Evolutionary conservation across 1,140 invertebrate genomes (phyloP).

Genomic region (Drosophila parabipectinata): DNA sequence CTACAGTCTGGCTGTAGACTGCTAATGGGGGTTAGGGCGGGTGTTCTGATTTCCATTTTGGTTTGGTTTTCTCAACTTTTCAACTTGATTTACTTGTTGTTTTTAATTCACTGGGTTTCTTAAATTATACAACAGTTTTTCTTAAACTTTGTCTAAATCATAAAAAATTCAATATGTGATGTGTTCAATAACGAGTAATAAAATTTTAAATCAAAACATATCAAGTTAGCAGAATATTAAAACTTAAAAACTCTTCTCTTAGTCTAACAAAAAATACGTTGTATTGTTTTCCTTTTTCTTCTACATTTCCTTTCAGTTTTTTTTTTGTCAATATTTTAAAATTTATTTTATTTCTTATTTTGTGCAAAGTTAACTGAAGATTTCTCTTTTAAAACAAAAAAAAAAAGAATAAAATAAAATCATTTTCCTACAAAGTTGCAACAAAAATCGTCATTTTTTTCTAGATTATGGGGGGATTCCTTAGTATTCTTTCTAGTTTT

Average conservation of each 20-base stretch:
- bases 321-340: slow-evolving; percentile 63
- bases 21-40: slow-evolving; percentile 9
- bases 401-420: slow-evolving; percentile 30
- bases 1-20: slow-evolving; percentile 61
- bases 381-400: neutral
- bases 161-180: slow-evolving; percentile 25
- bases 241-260: slow-evolving; percentile 32
- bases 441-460: slow-evolving; percentile 63
- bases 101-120: slow-evolving; percentile 63
- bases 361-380: too few species aligned
- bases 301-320: slow-evolving; percentile 39
- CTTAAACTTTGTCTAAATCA: slow-evolving; percentile 50
- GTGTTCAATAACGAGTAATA: neutral
- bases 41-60: neutral
- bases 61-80: slow-evolving; percentile 16
- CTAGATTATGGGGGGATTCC: slow-evolving; percentile 11
- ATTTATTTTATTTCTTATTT: slow-evolving; percentile 14
- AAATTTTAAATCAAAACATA: slow-evolving; percentile 27
- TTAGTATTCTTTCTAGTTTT: slow-evolving; percentile 7
- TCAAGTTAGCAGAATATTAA: slow-evolving; percentile 32
- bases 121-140: slow-evolving; percentile 30
- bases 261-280: slow-evolving; percentile 5
- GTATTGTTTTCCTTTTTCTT: neutral
- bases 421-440: slow-evolving; percentile 45
- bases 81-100: slow-evolving; percentile 31